Base-by-base conservation (phyloP, 2,888 invertebrate species). In the Frankliniella intonsa region DNA sequence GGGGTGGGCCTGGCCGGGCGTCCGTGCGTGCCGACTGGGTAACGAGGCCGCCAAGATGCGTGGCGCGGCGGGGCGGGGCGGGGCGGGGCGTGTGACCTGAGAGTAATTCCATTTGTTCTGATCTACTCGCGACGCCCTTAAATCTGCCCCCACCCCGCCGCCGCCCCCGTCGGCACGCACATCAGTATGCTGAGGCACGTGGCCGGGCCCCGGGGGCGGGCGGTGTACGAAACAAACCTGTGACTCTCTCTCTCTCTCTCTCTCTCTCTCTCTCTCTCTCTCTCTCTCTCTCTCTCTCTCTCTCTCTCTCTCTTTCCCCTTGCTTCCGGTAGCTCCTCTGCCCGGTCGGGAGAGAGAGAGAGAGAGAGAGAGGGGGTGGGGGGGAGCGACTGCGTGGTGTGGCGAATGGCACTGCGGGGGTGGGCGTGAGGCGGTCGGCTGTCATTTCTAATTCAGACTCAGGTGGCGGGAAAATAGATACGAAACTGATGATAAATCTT, bases 61-160 rank as follows among this genome's bases (percentile, higher is more conserved):
- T 7, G 62, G 62, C 11, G 17, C 12, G 62, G 62, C 0, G 11
- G 55, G 14, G 55, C 55, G 55, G 55, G 55, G 62, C 17, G 62
- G 12, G 14, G 62, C 62, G 17, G 7, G 17, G 14, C 62, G 62
- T 62, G 62, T 62, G 69, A 76, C 69, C 22, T 12, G 10, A 22
- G 25, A 12, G 69, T 76, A 76, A 25, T 76, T 76, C 69, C 25
- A 76, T 76, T 76, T 76, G 69, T 76, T 76, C 69, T 76, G 69
- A 76, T 76, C 69, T 22, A 0, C 62, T 14, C 62, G 62, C 62
- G 62, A 62, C 69, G 69, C 69, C 25, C 25, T 76, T 76, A 76
- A 76, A 76, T 76, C 69, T 76, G 69, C 25, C 69, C 22, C 22
- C 22, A 8, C 14, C 62, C 62, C 62, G 38, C 38, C 19, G 55